phyloP scores from a whole-genome alignment of 2,797 vertebrate species.

The Coendou prehensilis region DNA sequence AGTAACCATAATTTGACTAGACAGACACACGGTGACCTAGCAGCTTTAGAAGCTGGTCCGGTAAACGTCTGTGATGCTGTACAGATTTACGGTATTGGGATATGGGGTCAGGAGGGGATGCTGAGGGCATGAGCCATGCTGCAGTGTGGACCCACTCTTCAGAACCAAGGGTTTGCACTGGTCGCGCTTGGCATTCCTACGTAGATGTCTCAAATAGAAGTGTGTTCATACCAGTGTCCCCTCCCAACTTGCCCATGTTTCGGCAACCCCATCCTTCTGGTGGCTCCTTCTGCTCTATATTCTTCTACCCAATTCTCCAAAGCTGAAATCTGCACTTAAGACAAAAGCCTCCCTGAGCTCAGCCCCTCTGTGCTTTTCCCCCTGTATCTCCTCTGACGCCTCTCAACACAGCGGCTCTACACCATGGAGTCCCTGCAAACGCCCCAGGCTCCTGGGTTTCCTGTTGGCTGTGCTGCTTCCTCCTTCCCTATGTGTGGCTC shows the following conservation, averaged over 20 bases:
- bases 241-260: not conserved
- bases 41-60: not conserved
- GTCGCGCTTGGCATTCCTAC: not conserved
- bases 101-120: fast-evolving
- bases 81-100: not conserved
- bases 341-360: not conserved
- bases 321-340: not conserved
- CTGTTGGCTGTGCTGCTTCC: not conserved
- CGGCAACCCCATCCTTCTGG: not conserved
- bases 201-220: not conserved
- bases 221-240: not conserved
- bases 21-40: not conserved
- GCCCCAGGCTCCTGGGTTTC: not conserved
- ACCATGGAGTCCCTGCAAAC: fast-evolving
- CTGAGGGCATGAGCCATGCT: too few relatives aligned
- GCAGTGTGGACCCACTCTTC: not conserved
- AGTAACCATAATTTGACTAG: not conserved
- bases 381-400: not conserved
- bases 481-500: not conserved
- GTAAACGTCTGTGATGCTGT: not conserved
- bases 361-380: too few relatives aligned
- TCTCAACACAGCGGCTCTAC: not conserved
- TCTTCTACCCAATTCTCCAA: not conserved
- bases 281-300: not conserved
- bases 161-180: not conserved